Base-by-base conservation (phyloP, 1,140 invertebrate species). In the Stegodyphus mimosarum region DNA sequence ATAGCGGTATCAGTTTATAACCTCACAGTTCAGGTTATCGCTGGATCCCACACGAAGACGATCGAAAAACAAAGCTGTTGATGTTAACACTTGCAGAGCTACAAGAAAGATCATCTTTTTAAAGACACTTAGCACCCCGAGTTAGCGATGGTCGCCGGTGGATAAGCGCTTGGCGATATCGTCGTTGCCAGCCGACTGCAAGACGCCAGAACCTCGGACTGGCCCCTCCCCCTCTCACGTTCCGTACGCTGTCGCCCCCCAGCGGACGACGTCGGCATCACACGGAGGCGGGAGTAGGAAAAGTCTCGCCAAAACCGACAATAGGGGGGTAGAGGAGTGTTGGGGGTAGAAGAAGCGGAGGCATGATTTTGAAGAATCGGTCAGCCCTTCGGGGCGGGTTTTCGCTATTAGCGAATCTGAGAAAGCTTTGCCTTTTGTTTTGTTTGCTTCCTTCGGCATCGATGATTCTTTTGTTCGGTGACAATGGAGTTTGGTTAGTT, bases 201-300 rank as follows among this genome's bases (percentile, higher is more conserved):
- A 75, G 81, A 84, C 81, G 81, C 81, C 81, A 84, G 15, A 11
- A 51, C 17, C 49, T 33, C 33, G n/a, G 66, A 9, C 17, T 49
- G 18, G 71, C 81, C 81, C 63, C 51, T 60, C 72, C 72, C 72
- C 64, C 76, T 15, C 33, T 33, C 33, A 33, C 76, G 48, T 74
- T 73, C 81, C 81, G 81, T 84, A 84, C 81, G 60, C 72, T 84
- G 81, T 75, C 81, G 81, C 81, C 81, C 72, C 73, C 81, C 51
- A 55, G 81, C 81, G 81, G 81, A 15, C 72, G 63, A 69, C 7
- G 15, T 55, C 50, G 50, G 81, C 72, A 84, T 9, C 81, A 67
- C 18, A 52, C 50, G 81, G 51, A 60, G 79, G 79, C 79, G 81
- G 81, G 49, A 49, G 33, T 33, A 33, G 33, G 33, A 33, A 33